Evolutionary conservation across 92 coral and sea anemone genomes (phyloP).

Genomic region (Blastomussa wellsi): DNA sequence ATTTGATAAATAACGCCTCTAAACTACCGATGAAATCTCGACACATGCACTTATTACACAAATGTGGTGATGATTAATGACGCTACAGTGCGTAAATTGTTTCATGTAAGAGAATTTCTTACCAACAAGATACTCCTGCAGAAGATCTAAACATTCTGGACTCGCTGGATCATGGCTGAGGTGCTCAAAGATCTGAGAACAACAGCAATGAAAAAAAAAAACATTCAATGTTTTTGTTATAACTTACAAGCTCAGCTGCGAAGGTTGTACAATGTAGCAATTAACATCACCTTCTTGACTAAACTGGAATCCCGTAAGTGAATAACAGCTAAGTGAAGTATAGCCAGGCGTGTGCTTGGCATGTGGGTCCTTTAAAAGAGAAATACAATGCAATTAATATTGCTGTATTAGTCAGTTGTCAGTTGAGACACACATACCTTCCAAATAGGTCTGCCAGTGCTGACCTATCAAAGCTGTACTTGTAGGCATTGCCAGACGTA

Average conservation of each 20-base stretch:
- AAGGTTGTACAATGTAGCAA: neutral
- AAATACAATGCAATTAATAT: neutral
- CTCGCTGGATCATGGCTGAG: constrained; percentile 95
- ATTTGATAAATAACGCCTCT: neutral
- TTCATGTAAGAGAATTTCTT: constrained; percentile 14
- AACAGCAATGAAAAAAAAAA: neutral
- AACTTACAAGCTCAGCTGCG: neutral
- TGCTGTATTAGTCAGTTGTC: too few species aligned
- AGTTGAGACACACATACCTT: constrained; percentile 49
- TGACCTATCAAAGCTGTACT: constrained; percentile 60
- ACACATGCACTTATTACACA: too few species aligned
- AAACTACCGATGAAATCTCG: neutral
- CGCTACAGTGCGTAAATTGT: neutral
- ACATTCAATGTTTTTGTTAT: neutral
- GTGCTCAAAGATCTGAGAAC: constrained; percentile 77
- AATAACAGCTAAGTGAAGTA: constrained; percentile 83
- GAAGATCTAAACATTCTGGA: constrained; percentile 84
- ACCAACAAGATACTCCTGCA: constrained; percentile 96
- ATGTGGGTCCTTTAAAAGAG: constrained; percentile 74
- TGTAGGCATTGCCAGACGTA: constrained; percentile 69
- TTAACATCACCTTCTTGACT: constrained; percentile 64
- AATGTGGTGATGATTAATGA: neutral
- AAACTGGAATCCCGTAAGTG: constrained; percentile 81
- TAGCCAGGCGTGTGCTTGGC: constrained; percentile 85
- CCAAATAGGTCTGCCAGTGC: constrained; percentile 74